Evolutionary conservation across 2,113 vertebrate species (phyloP), one percentile per base, ranked within the genome.

Genomic region (Tragelaphus buxtoni): DNA sequence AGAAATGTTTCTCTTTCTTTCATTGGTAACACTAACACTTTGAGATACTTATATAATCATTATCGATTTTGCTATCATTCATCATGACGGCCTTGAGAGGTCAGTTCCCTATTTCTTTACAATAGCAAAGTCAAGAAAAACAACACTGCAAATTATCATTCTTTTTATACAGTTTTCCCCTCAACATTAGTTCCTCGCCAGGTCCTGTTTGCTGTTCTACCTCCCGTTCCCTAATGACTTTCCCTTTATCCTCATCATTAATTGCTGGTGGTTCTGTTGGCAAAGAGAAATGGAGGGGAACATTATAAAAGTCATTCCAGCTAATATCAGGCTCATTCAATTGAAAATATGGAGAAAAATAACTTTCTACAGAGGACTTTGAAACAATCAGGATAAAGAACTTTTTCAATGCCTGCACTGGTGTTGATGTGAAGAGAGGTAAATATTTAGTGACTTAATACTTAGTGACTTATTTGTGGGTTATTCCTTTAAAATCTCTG

Each of bases 41-140:
- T 81, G 76, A 92, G 76, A 76, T 86, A 87, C 85, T 72, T 61
- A 39, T 20, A 60, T 72, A 97, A 90, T 94, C 39, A 69, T 69
- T 42, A 97, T 32, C 69, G 61, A 96, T 95, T 97, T 94, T 58
- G 95, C 49, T 90, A 12, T 30, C 0, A 58, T 26, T 14, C 42
- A 55, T 92, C 95, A 45, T 28, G 87, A 84, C 28, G 80, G 61
- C 55, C 45, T 13, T 83, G 30, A 92, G 65, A 77, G 30, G 18
- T 80, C 53, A 77, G 24, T 9, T 65, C n/a, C 60, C 10, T 58
- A 28, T 91, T 72, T 95, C 49, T 89, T 91, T 53, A 49, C 35
- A 65, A 85, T 55, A 30, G 35, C 85, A n/a, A 63, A 42, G 3
- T 79, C n/a, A 86, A 72, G 13, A 81, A 42, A 47, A 82, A 63